Percentiles rank a stretch among this genome's conserved stretches.
Evolutionary conservation across 2,888 invertebrate species (phyloP).

Genomic region (Hyposoter didymator): DNA sequence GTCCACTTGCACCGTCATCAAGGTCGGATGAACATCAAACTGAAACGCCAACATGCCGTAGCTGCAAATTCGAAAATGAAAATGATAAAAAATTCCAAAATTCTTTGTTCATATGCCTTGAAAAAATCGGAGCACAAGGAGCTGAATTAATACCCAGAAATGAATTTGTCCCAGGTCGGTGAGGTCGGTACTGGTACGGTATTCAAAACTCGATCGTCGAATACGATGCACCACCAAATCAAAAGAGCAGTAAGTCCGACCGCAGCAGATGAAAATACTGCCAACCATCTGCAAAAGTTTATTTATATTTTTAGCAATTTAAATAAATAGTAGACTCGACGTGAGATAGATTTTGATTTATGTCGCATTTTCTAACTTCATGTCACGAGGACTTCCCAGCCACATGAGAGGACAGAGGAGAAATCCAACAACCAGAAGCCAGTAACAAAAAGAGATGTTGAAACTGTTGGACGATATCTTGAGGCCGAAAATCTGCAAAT

Average conservation of each 20-base stretch:
- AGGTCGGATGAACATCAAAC: conserved; percentile 93
- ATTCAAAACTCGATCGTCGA: conserved; percentile 75
- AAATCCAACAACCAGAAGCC: conserved; percentile 91
- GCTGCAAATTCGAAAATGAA: conserved; percentile 70
- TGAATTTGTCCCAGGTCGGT: conserved; percentile 83
- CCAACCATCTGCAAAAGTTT: conserved; percentile 86
- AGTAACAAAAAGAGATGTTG: conserved; percentile 92
- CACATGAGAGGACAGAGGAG: conserved; percentile 93
- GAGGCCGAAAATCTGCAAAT: conserved; percentile 91
- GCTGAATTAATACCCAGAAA: conserved; percentile 77
- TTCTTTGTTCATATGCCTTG: not conserved
- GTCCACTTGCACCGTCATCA: conserved; percentile 96
- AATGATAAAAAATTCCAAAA: not conserved
- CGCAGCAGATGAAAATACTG: conserved; percentile 87
- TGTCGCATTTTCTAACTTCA: conserved; percentile 88
- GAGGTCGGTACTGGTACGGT: conserved; percentile 83
- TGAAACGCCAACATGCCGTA: conserved; percentile 85
- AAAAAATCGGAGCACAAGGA: not conserved
- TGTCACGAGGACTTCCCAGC: conserved; percentile 96
- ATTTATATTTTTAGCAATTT: not conserved
- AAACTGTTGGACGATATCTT: conserved; percentile 88
- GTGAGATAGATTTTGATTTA: not conserved
- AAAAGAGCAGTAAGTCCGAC: conserved; percentile 88
- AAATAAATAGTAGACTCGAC: conserved; percentile 21
- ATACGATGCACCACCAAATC: conserved; percentile 88